A percentile compares a stretch with the other conserved stretches of the same genome.
Conservation (phyloP, 2,113 vertebrate species). For the Ramphastos sulfuratus region DNA sequence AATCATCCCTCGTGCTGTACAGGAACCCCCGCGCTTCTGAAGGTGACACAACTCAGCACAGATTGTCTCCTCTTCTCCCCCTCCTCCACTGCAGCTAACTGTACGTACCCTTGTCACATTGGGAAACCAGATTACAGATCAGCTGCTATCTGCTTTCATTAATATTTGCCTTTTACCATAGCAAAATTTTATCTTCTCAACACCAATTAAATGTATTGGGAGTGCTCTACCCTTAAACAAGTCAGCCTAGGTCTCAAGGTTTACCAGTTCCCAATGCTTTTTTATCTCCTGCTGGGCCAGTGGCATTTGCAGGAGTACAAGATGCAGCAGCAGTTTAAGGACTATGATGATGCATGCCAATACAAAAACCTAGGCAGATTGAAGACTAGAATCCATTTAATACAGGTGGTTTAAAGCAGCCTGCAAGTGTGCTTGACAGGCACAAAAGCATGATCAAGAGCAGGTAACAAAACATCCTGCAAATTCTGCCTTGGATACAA, state of each 20-base stretch:
- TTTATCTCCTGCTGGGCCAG: not conserved
- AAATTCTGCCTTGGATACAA: not conserved
- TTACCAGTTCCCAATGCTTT: not conserved
- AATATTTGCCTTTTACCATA: not conserved
- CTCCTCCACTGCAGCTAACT: not conserved
- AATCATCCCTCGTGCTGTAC: not conserved
- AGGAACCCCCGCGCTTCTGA: not conserved
- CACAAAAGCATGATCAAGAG: not conserved
- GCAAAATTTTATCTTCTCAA: not conserved
- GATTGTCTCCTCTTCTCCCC: slow-evolving; percentile 26
- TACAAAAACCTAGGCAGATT: fast-evolving
- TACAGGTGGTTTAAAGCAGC: not conserved
- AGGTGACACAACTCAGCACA: slow-evolving; percentile 50
- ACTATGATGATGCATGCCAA: not conserved
- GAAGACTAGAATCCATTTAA: not conserved
- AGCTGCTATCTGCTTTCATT: slow-evolving; percentile 10
- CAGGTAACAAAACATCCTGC: not conserved
- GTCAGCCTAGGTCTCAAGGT: not conserved
- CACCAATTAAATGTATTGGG: not conserved
- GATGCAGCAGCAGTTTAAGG: not conserved
- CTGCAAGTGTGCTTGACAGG: not conserved
- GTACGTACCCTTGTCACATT: not conserved
- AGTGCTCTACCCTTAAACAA: not conserved
- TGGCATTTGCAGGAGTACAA: not conserved
- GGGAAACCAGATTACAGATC: slow-evolving; percentile 4